Percentiles rank a stretch among this genome's conserved stretches.
These are phyloP conservation scores for Butastur rufipennis DNA, from an alignment of 2,113 vertebrate genomes.

Conservation along the genomic window DNA sequence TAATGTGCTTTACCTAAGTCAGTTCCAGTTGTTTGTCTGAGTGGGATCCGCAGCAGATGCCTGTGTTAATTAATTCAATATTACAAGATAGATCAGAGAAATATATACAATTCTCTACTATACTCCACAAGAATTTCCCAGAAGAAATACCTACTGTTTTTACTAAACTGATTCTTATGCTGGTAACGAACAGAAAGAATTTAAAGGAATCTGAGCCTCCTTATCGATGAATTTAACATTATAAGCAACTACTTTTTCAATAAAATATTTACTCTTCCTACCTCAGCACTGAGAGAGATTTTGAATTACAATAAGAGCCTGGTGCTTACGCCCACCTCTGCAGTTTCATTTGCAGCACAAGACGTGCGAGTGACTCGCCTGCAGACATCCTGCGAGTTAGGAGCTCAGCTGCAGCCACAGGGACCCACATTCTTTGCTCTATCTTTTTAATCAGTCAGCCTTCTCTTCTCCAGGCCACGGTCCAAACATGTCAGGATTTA, in stretches of 20 bases:
- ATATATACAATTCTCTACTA: neutral
- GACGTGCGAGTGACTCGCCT: neutral
- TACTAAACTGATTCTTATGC: neutral
- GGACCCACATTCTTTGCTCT: neutral
- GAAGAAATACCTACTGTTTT: neutral
- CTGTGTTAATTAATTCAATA: neutral
- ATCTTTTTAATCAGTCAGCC: neutral
- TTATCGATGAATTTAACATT: slow-evolving; percentile 27
- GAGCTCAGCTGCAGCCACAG: neutral
- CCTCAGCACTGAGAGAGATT: neutral
- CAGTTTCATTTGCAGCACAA: neutral
- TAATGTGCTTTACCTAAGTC: neutral
- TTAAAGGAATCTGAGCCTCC: neutral
- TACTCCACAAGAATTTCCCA: neutral
- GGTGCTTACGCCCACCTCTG: neutral
- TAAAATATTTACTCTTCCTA: slow-evolving; percentile 18
- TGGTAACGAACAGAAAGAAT: neutral
- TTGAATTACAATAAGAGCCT: neutral
- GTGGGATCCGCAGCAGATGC: neutral
- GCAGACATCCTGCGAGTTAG: neutral
- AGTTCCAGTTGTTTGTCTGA: neutral
- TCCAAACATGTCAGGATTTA: neutral
- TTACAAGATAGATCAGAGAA: neutral
- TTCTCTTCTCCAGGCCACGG: neutral
- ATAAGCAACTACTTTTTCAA: neutral